phyloP scores from a whole-genome alignment of 2,113 vertebrate species.

The Microtus montanus region DNA sequence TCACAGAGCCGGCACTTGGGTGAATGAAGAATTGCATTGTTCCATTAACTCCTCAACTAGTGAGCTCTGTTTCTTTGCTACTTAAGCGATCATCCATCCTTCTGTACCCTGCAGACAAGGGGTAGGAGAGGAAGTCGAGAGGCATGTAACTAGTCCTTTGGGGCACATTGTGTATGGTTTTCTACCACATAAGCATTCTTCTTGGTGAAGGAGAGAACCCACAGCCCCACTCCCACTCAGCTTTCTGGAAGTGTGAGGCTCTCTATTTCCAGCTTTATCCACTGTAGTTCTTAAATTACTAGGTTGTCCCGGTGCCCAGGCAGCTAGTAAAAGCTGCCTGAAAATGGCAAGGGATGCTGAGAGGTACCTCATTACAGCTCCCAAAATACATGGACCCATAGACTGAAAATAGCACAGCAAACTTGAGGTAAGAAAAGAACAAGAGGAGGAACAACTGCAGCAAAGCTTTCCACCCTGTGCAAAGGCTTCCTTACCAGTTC shows the following conservation, averaged over 20 bases:
- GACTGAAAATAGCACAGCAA: slow-evolving; percentile 63
- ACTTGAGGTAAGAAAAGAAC: slow-evolving; percentile 31
- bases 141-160: neutral
- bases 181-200: neutral
- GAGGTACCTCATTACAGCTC: slow-evolving; percentile 74
- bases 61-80: neutral
- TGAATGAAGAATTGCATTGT: neutral
- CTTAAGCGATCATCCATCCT: neutral
- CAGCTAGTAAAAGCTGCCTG: slow-evolving; percentile 67
- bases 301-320: slow-evolving; percentile 64
- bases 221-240: neutral
- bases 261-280: slow-evolving; percentile 75
- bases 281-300: slow-evolving; percentile 79
- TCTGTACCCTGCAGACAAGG: neutral
- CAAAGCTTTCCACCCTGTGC: neutral
- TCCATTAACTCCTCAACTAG: neutral
- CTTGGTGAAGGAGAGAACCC: neutral
- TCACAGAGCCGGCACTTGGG: neutral
- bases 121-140: neutral
- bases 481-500: neutral
- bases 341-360: slow-evolving; percentile 74
- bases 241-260: neutral
- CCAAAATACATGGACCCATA: slow-evolving; percentile 63
- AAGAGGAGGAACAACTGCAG: neutral
- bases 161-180: neutral